Evolutionary conservation across 2,113 vertebrate genomes (phyloP).

Genomic region (Girardinichthys multiradiatus): DNA sequence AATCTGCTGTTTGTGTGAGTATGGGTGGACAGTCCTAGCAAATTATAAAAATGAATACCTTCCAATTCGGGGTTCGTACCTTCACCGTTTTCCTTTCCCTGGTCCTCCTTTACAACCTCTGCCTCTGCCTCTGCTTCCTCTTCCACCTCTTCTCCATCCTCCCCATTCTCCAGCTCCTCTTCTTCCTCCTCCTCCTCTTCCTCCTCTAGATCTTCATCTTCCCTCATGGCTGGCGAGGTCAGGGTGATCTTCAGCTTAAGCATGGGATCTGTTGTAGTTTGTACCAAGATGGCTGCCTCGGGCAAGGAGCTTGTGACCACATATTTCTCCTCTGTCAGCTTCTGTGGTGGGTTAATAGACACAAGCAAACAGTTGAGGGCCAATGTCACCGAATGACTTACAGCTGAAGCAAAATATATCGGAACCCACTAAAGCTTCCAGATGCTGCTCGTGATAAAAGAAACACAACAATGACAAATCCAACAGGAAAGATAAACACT

Average conservation of each 20-base stretch:
- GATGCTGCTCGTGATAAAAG: too few species aligned
- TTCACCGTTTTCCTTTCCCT: conserved; percentile 50
- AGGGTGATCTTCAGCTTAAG: conserved; percentile 95
- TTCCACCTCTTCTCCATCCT: conserved; percentile 33
- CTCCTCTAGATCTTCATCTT: conserved; percentile 62
- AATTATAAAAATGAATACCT: conserved; percentile 1
- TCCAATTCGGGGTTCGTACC: conserved; percentile 58
- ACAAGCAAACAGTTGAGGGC: conserved; percentile 41
- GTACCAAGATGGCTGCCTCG: conserved; percentile 93
- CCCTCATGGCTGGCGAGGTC: conserved; percentile 91
- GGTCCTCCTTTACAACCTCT: conserved; percentile 44
- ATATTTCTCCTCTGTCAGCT: conserved; percentile 95
- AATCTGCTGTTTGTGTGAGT: background rate
- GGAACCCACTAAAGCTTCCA: background rate
- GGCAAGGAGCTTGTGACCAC: conserved; percentile 88
- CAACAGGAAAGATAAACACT: background rate
- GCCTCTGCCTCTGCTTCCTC: conserved; percentile 24
- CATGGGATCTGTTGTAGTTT: conserved; percentile 89
- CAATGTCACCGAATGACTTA: conserved; percentile 27
- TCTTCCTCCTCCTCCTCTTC: conserved; percentile 54
- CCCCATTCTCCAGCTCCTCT: conserved; percentile 30
- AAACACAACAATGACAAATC: background rate
- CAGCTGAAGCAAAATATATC: conserved; percentile 6
- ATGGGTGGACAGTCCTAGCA: background rate
- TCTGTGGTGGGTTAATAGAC: conserved; percentile 82